Conservation (phyloP, 2,888 invertebrate species). For the Temnothorax rugatulus region DNA sequence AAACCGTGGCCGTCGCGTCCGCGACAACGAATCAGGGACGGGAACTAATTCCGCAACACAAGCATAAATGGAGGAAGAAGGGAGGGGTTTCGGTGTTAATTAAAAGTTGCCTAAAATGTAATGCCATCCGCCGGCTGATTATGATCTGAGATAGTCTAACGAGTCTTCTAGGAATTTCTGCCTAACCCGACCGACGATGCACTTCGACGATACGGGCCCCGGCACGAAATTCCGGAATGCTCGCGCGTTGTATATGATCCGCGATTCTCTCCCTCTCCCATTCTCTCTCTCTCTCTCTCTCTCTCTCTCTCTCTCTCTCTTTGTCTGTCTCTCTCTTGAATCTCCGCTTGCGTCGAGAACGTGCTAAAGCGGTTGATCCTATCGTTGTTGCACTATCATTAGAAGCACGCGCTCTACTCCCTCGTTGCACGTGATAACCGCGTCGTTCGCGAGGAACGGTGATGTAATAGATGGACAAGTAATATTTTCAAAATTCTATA, state of each 20-base stretch:
- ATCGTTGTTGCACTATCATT: constrained; percentile 46
- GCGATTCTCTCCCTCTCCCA: not conserved
- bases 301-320: not conserved
- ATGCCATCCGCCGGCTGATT: constrained; percentile 68
- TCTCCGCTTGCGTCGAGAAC: constrained; percentile 45
- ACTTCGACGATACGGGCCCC: constrained; percentile 21
- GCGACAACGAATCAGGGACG: constrained; percentile 55
- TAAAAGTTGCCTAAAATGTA: constrained; percentile 75
- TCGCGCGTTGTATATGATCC: constrained; percentile 28
- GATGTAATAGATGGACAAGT: not conserved
- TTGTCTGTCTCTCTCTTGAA: not conserved
- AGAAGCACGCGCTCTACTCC: not conserved
- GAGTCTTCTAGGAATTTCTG: constrained; percentile 54
- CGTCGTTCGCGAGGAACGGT: not conserved
- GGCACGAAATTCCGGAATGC: constrained; percentile 25
- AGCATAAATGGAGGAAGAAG: not conserved
- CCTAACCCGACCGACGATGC: constrained; percentile 40
- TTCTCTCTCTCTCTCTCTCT: not conserved
- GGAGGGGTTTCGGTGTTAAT: constrained; percentile 73
- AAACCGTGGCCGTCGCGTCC: not conserved
- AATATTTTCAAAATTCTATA: constrained; percentile 5
- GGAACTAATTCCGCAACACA: constrained; percentile 71
- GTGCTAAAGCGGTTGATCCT: constrained; percentile 49
- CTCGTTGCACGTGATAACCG: constrained; percentile 18
- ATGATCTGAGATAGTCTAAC: constrained; percentile 73